Evolutionary conservation across 2,113 vertebrate genomes (phyloP), one percentile per base, ranked within the genome.

Genomic region (Otis tarda): DNA sequence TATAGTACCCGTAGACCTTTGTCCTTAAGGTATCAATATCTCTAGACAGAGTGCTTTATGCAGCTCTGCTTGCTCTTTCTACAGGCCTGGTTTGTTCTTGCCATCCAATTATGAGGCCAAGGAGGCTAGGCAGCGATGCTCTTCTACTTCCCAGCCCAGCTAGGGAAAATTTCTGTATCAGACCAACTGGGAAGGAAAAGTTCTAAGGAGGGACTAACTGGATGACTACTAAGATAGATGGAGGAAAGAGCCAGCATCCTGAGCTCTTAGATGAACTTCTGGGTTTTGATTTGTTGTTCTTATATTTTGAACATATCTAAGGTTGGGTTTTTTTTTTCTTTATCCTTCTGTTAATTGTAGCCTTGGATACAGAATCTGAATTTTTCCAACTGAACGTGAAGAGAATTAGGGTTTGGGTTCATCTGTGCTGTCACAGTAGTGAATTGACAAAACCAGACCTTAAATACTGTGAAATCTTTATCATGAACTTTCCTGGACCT

Each of bases 291-390:
- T 56, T 61, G 10, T 15, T 50, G 23, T 13, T 91, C 73, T 39
- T 2, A 0, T 30, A 2, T 64, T 53, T 52, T 53, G 31, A 43
- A 14, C 1, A 4, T 12, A 25, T 64, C 43, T 12, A 13, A 9
- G 9, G 41, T 43, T 43, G 41, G 6, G 6, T 39, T 39, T 43
- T 43, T 50, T 89, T 59, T 89, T 12, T 83, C 50, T 67, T 45
- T 35, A 63, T 47, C 22, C 39, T 22, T n/a, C 12, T 47, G 20
- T 28, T 83, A 28, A 75, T 68, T 68, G 27, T 27, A 7, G 15
- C 79, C 8, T 60, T 63, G 35, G 8, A 12, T 69, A 31, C 21
- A 49, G 23, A 37, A 83, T 67, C 19, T 13, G 20, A 52, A 19
- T 10, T 1, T 61, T 71, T 87, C 16, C 24, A 90, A 3, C 9